Conservation (phyloP, 2,888 invertebrate genomes). For the Odontocerum albicorne region DNA sequence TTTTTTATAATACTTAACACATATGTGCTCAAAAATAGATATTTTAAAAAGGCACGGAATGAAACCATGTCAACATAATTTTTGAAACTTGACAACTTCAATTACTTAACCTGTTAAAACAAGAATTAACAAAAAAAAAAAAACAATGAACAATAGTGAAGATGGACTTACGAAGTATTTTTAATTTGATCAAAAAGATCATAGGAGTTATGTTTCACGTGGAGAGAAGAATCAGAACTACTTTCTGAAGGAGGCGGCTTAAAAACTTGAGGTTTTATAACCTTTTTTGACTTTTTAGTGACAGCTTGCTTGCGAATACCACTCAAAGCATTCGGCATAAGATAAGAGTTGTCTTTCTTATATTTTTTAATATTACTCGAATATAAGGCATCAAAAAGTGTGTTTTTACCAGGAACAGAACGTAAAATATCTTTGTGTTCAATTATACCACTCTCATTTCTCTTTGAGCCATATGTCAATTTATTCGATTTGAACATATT, state of each 20-base stretch:
- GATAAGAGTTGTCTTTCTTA: conserved; percentile 19
- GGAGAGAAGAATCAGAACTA: conserved; percentile 23
- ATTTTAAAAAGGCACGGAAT: too few relatives aligned
- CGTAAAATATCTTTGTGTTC: conserved; percentile 20
- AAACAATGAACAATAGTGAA: not conserved
- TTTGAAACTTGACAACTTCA: too few relatives aligned
- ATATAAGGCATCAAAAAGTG: conserved; percentile 22
- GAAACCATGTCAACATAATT: too few relatives aligned
- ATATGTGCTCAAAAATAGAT: too few relatives aligned
- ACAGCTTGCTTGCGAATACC: not conserved
- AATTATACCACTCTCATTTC: conserved; percentile 13
- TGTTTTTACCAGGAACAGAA: conserved; percentile 12
- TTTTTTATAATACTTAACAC: too few relatives aligned
- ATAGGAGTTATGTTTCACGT: conserved; percentile 22
- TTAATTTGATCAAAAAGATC: conserved; percentile 25
- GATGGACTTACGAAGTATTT: conserved; percentile 12
- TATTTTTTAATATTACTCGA: conserved; percentile 22
- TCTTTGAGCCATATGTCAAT: conserved; percentile 23
- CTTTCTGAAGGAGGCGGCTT: not conserved
- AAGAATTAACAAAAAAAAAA: not conserved
- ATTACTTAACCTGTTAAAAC: too few relatives aligned
- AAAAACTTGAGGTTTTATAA: conserved; percentile 1
- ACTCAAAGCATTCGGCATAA: conserved; percentile 1
- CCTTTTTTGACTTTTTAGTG: not conserved
- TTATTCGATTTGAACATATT: conserved; percentile 12